phyloP scores from a whole-genome alignment of 1,140 invertebrate species.

The Bombyx mandarina region DNA sequence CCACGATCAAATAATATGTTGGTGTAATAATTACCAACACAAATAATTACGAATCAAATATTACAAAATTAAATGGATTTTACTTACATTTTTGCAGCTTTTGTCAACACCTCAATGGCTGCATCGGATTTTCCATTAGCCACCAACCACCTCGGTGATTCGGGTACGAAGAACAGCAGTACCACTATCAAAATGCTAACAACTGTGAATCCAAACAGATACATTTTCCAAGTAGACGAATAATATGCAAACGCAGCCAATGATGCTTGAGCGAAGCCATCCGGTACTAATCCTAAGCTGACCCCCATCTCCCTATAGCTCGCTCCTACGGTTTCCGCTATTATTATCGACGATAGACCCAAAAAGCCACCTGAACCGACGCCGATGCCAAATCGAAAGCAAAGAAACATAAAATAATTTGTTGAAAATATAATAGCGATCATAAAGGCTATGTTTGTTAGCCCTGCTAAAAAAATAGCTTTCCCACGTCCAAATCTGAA shows the following conservation, averaged over 20 bases:
- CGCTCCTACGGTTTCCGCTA: conserved; percentile 34
- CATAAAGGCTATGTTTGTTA: conserved; percentile 27
- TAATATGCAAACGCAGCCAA: conserved; percentile 33
- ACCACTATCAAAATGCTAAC: conserved; percentile 23
- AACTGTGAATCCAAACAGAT: conserved; percentile 18
- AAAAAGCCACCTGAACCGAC: conserved; percentile 31
- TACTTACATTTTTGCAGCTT: conserved; percentile 34
- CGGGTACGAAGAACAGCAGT: conserved; percentile 26
- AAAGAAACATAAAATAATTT: conserved; percentile 27
- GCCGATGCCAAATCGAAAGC: conserved; percentile 29
- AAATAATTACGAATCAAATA: background rate
- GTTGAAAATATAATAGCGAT: conserved; percentile 24
- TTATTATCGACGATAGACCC: conserved; percentile 19
- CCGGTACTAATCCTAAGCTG: conserved; percentile 20
- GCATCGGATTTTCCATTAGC: conserved; percentile 24
- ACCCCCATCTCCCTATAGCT: conserved; percentile 26
- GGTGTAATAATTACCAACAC: background rate
- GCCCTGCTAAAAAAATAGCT: conserved; percentile 19
- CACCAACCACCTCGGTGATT: conserved; percentile 42
- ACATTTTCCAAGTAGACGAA: conserved; percentile 29
- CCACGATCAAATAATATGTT: background rate
- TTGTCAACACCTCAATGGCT: conserved; percentile 25
- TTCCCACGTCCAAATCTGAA: conserved; percentile 37
- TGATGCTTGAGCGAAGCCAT: conserved; percentile 22
- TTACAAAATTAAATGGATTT: background rate